Percentiles rank a stretch among this genome's conserved stretches.
phyloP scores from a whole-genome alignment of 2,888 invertebrate genomes.

The Cheilosia impressa region DNA sequence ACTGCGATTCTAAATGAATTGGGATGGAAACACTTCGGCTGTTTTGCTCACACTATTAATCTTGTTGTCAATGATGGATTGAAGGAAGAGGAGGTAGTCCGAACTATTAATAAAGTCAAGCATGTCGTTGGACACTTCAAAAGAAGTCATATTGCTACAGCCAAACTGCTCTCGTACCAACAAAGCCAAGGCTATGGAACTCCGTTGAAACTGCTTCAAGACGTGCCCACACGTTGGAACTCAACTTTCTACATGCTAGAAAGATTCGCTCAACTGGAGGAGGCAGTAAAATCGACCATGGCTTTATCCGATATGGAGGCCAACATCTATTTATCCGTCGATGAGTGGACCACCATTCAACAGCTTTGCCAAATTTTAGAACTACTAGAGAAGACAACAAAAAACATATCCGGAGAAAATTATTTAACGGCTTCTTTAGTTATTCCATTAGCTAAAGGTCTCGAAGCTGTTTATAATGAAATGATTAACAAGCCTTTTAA shows the following conservation, averaged over 20 bases:
- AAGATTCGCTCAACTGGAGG: slow-evolving; percentile 8
- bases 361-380: slow-evolving; percentile 19
- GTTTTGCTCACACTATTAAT: slow-evolving; percentile 73
- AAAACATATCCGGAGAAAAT: background rate
- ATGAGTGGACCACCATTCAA: slow-evolving; percentile 8
- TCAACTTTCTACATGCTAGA: slow-evolving; percentile 9
- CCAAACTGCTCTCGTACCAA: slow-evolving; percentile 1
- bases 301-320: slow-evolving; percentile 8
- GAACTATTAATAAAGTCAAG: background rate
- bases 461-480: background rate
- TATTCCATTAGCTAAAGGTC: slow-evolving; percentile 1
- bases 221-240: slow-evolving; percentile 13
- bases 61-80: slow-evolving; percentile 61
- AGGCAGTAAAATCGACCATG: slow-evolving; percentile 20
- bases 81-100: slow-evolving; percentile 35
- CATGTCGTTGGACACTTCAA: slow-evolving; percentile 6
- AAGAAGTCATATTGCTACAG: background rate
- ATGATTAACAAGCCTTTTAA: background rate
- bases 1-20: slow-evolving; percentile 64
- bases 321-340: background rate
- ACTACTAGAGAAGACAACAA: background rate
- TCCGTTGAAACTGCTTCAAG: slow-evolving; percentile 9
- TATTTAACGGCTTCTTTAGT: slow-evolving; percentile 2
- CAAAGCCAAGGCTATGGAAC: background rate
- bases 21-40: slow-evolving; percentile 74